These are phyloP conservation scores for Protomyctophum bolini DNA, from an alignment of 2,113 vertebrate genomes.

Conservation along the genomic window DNA sequence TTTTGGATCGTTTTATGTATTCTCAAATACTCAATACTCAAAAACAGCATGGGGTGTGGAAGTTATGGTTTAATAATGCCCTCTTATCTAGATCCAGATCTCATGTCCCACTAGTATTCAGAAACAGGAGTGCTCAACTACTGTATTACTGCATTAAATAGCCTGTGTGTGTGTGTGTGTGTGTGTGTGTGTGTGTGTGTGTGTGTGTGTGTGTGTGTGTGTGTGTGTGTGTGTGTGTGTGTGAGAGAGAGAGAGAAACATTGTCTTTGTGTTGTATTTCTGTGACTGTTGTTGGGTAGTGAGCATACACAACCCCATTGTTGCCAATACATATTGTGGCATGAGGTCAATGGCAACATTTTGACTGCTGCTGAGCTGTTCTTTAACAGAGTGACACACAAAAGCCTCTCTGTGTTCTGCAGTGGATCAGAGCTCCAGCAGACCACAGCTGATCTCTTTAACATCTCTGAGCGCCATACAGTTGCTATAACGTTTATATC, in stretches of 20 bases:
- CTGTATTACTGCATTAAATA: too few relatives aligned
- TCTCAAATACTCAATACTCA: too few relatives aligned
- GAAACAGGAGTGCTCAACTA: too few relatives aligned
- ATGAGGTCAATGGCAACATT: constrained; percentile 37
- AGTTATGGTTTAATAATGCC: too few relatives aligned
- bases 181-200: too few relatives aligned
- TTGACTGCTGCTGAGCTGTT: constrained; percentile 23
- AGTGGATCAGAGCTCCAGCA: constrained; percentile 15
- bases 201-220: neutral
- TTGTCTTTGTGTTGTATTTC: neutral
- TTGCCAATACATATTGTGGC: constrained; percentile 18
- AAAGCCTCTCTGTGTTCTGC: constrained; percentile 41
- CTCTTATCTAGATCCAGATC: too few relatives aligned
- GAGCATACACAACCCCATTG: constrained; percentile 26
- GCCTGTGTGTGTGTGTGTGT: too few relatives aligned
- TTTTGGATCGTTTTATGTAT: too few relatives aligned
- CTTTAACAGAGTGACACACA: constrained; percentile 22
- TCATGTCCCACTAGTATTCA: too few relatives aligned
- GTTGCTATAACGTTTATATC: constrained; percentile 24
- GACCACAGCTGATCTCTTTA: constrained; percentile 23
- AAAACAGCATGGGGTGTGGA: too few relatives aligned
- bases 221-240: neutral
- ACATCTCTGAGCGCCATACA: constrained; percentile 27
- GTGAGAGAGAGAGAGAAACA: too few relatives aligned
- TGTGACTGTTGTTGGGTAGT: constrained; percentile 31